Evolutionary conservation across 2,797 vertebrate species (phyloP).

Genomic region (Enteromius afrohamiltoni): DNA sequence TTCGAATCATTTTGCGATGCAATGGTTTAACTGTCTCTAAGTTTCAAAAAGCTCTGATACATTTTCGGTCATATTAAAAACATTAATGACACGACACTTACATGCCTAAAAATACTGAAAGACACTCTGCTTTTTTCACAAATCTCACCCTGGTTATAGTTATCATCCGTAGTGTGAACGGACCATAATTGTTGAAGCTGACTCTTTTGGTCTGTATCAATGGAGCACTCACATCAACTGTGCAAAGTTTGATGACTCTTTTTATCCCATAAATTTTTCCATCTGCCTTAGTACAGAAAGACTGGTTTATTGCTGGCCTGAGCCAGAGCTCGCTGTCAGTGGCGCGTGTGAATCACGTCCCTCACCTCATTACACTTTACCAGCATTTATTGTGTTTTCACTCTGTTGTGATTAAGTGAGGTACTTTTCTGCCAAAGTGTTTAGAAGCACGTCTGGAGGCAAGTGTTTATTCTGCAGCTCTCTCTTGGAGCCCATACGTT

Average conservation of each 20-base stretch:
- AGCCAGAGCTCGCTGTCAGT: conserved; percentile 22
- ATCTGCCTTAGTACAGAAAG: conserved; percentile 20
- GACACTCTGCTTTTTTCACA: too few relatives aligned
- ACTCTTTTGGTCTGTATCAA: not conserved
- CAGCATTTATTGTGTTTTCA: conserved; percentile 42
- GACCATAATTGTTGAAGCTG: not conserved
- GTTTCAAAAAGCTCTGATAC: too few relatives aligned
- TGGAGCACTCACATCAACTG: not conserved
- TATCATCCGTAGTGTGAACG: not conserved
- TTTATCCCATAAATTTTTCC: conserved; percentile 23
- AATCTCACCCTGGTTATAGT: not conserved
- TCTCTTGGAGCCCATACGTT: conserved; percentile 42
- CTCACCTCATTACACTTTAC: conserved; percentile 45
- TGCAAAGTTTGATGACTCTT: not conserved
- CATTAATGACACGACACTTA: too few relatives aligned
- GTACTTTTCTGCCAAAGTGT: conserved; percentile 32
- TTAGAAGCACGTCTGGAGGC: conserved; percentile 38
- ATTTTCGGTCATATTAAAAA: too few relatives aligned
- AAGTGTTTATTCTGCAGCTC: conserved; percentile 38
- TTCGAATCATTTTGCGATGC: too few relatives aligned
- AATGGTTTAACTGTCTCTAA: too few relatives aligned
- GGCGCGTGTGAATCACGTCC: conserved; percentile 27
- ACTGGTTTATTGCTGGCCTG: conserved; percentile 3
- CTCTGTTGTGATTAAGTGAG: conserved; percentile 37
- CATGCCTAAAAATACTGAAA: too few relatives aligned